These are phyloP conservation scores for Paedocypris sp. DNA, from an alignment of 2,113 vertebrate genomes.

Conservation along the genomic window DNA sequence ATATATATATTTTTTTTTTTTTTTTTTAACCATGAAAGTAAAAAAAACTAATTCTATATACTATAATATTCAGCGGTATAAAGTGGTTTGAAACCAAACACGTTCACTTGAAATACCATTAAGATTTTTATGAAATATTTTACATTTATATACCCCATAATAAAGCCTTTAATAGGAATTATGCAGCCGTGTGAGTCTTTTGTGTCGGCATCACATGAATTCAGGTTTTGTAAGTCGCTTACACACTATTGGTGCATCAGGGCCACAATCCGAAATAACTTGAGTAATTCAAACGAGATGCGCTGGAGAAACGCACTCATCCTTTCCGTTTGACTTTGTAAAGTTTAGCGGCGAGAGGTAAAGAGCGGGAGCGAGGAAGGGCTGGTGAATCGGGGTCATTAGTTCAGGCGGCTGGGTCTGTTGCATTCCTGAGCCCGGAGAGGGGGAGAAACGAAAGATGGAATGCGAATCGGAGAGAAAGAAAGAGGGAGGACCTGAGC, in stretches of 20 bases:
- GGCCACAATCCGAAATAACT: background rate
- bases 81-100: no score
- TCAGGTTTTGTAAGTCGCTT: no score
- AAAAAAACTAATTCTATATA: no score
- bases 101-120: no score
- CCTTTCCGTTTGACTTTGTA: slow-evolving; percentile 16
- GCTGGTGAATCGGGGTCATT: slow-evolving; percentile 65
- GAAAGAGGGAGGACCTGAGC: slow-evolving; percentile 44
- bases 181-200: no score
- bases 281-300: slow-evolving; percentile 9
- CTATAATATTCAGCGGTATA: no score
- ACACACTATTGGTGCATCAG: background rate
- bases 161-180: no score
- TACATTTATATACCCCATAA: no score
- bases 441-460: slow-evolving; percentile 61
- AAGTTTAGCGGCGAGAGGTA: slow-evolving; percentile 19
- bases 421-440: slow-evolving; percentile 67
- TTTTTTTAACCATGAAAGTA: no score
- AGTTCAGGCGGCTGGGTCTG: slow-evolving; percentile 69
- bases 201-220: no score
- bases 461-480: slow-evolving; percentile 47
- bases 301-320: background rate
- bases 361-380: slow-evolving; percentile 36
- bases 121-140: no score
- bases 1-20: no score